Base-by-base conservation (phyloP, 2,888 invertebrate species). In the Drosophila anomelani region DNA sequence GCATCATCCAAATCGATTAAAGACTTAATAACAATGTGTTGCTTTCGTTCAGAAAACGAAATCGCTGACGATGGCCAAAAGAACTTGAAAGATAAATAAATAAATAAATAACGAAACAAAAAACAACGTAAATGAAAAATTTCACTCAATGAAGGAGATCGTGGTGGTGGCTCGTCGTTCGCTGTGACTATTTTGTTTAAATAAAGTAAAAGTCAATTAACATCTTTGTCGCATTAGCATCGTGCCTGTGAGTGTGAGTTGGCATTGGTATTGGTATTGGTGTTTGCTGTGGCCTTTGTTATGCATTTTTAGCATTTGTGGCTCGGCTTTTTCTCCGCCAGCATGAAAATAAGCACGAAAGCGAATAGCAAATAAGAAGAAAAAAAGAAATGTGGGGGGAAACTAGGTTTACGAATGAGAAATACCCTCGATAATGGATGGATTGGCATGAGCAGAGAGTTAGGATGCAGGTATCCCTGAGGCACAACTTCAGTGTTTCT, bases 131-230 rank as follows among this genome's bases (percentile, higher is more conserved):
- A 82, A 82, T 83, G 76, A 88, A 80, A 85, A 81, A 87, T 85
- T 88, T 85, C 85, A 78, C 85, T 85, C 70, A 77, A 80, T 76
- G 79, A 75, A 75, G 79, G 76, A 75, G 79, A 76, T 51, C 51
- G 51, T 36, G 51, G 26, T 36, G 51, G 26, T 10, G 47, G 47
- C 9, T 47, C 4, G 47, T 44, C 55, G 46, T 12, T 15, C 17
- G 61, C 56, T 71, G 76, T 79, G 85, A 74, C 81, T 80, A 75
- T 77, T 83, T 81, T 85, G 84, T 85, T 86, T 83, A 75, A 76
- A 77, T 79, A 86, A 88, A 85, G 85, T 85, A 85, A 85, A 85
- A 85, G 85, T 88, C 88, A 88, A 88, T 85, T 88, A 85, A 85
- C 85, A 85, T 86, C 86, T 80, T 81, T 85, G 85, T 85, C 88